phyloP scores from a whole-genome alignment of 2,113 vertebrate genomes.

The Erythrocebus patas region DNA sequence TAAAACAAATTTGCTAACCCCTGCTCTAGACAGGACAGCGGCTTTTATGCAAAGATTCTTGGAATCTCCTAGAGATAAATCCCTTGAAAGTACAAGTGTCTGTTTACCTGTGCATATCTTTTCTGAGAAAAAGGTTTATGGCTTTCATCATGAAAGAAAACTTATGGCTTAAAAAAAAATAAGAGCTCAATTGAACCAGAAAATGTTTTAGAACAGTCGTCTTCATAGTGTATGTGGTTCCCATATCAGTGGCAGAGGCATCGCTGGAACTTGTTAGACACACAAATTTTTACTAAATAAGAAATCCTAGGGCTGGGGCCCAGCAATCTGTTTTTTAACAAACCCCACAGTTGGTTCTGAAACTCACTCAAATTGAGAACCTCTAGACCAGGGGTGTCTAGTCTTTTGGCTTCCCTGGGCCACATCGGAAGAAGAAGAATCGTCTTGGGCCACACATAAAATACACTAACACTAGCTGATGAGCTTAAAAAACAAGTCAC shows the following conservation, averaged over 20 bases:
- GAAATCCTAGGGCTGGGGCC: background rate
- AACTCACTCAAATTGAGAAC: background rate
- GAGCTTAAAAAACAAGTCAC: no score
- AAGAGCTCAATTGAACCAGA: background rate
- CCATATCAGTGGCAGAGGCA: background rate
- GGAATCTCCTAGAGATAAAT: background rate
- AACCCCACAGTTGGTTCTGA: background rate
- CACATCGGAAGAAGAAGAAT: no score
- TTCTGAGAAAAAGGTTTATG: background rate
- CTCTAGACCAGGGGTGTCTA: background rate
- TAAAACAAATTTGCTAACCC: background rate
- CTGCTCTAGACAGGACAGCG: background rate
- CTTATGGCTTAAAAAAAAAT: background rate
- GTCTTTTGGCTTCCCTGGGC: no score
- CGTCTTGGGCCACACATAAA: no score
- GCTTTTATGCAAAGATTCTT: background rate
- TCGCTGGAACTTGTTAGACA: background rate
- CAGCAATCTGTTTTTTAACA: background rate
- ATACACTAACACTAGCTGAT: no score
- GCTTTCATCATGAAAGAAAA: background rate
- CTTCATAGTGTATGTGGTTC: background rate
- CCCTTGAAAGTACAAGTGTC: background rate
- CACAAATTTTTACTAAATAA: background rate
- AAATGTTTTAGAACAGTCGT: background rate
- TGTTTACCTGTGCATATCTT: background rate